Evolutionary conservation across 30 jellyfish, hydroid and myxozoan species (phyloP).

Genomic region (Haliclystus octoradiatus): DNA sequence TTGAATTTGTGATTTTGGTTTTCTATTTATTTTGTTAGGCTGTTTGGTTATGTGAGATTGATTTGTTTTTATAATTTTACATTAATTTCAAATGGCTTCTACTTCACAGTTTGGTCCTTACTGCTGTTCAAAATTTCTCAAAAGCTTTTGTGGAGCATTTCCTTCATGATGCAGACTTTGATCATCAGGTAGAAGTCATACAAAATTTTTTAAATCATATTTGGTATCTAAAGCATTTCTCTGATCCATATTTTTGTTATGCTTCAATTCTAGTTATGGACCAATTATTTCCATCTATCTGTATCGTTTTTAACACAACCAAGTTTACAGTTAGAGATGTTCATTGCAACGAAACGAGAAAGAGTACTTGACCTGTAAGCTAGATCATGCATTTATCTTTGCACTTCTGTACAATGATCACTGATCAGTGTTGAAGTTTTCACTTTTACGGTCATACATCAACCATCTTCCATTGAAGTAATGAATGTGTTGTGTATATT

Average conservation of each 20-base stretch:
- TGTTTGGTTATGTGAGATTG: no score
- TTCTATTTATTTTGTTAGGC: no score
- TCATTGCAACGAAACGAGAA: conserved; percentile 61
- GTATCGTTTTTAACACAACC: conserved; percentile 80
- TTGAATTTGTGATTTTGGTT: no score
- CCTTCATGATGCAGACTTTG: conserved; percentile 45
- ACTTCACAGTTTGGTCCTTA: conserved; percentile 46
- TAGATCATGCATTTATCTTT: background rate
- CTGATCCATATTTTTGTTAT: background rate
- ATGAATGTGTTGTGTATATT: background rate
- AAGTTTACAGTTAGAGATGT: conserved; percentile 51
- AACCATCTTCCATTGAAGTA: background rate
- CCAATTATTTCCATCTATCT: conserved; percentile 80
- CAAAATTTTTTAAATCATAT: no score
- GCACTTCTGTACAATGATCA: background rate
- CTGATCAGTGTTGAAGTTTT: background rate
- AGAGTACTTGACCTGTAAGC: conserved; percentile 51
- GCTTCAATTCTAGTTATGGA: conserved; percentile 64
- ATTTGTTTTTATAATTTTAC: no score
- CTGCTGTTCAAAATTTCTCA: conserved; percentile 80
- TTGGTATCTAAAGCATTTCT: no score
- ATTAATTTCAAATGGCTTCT: background rate
- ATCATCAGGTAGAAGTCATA: conserved; percentile 74
- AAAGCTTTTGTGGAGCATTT: conserved; percentile 77
- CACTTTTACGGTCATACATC: background rate